Evolutionary conservation across 2,888 invertebrate species (phyloP).

Genomic region (Nomada flava): DNA sequence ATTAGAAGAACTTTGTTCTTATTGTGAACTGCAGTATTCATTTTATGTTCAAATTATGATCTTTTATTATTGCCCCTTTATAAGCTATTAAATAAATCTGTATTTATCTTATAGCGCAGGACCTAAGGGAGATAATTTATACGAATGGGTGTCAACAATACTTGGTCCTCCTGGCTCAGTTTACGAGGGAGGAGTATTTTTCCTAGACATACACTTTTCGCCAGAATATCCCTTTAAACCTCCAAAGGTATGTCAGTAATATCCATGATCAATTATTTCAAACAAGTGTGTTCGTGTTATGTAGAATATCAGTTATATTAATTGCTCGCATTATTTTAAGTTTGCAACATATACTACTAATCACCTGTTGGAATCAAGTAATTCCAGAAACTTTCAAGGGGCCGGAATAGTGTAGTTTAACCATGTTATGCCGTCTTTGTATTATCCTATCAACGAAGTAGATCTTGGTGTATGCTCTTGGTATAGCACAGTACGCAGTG

Average conservation of each 20-base stretch:
- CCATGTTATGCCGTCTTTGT: no score
- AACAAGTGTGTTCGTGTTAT: neutral
- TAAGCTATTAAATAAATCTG: constrained; percentile 4
- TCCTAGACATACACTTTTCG: constrained; percentile 98
- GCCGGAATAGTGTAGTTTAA: no score
- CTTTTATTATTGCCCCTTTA: neutral
- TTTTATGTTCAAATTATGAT: neutral
- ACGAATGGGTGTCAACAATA: constrained; percentile 99
- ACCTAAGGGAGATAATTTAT: constrained; percentile 98
- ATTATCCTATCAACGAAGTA: no score
- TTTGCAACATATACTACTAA: no score
- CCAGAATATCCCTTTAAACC: constrained; percentile 99
- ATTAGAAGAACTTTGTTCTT: neutral
- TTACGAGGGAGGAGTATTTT: constrained; percentile 99
- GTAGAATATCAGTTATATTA: neutral
- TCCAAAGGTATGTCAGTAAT: constrained; percentile 90
- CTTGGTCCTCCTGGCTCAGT: constrained; percentile 98
- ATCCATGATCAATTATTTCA: constrained; percentile 10
- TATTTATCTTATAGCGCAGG: constrained; percentile 90
- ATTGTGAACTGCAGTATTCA: neutral
- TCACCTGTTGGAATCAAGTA: no score
- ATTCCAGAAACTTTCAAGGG: no score
- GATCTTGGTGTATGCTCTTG: no score
- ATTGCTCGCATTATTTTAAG: no score
- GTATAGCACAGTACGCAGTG: no score